Conservation (phyloP, 2,888 invertebrate species). For the Lamellibrachia columna region DNA sequence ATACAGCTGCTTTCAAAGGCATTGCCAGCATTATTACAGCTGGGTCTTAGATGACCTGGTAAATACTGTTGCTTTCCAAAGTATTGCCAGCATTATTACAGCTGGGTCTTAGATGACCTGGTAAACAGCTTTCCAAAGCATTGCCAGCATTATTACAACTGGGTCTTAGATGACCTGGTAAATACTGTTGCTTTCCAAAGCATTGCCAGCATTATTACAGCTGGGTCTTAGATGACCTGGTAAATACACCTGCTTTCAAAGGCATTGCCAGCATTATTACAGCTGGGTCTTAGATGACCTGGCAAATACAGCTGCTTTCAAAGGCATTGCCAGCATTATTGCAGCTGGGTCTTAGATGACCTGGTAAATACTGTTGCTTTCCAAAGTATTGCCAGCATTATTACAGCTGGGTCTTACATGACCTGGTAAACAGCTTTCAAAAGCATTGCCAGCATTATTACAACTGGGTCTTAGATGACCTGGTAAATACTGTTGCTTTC, state of each 20-base stretch:
- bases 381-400: not conserved
- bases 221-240: no score
- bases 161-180: no score
- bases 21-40: not conserved
- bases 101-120: not conserved
- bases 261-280: not conserved
- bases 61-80: not conserved
- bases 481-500: not conserved
- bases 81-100: not conserved
- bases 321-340: not conserved
- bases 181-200: no score
- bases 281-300: no score
- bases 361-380: not conserved
- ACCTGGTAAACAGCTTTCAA: not conserved
- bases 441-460: not conserved
- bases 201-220: no score
- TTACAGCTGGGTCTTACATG: not conserved
- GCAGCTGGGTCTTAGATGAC: no score
- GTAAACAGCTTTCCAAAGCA: not conserved
- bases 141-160: not conserved
- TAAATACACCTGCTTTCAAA: no score
- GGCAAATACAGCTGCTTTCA: no score
- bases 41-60: not conserved
- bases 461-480: not conserved
- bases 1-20: not conserved